A percentile compares a stretch with the other conserved stretches of the same genome.
Conservation (phyloP, 2,797 vertebrate species). For the Xyrichtys novacula region DNA sequence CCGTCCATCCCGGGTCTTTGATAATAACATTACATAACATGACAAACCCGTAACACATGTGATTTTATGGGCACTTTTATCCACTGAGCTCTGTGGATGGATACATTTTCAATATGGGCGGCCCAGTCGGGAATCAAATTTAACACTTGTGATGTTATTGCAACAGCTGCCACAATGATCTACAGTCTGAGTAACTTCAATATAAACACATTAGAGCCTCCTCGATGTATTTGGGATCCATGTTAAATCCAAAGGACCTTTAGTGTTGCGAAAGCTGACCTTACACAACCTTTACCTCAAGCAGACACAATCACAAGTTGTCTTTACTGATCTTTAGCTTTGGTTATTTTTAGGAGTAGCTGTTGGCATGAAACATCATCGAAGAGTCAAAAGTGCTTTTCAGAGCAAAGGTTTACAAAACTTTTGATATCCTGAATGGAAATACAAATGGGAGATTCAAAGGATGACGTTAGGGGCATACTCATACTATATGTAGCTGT, state of each 20-base stretch:
- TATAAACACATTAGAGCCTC: conserved; percentile 28
- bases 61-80: conserved; percentile 7
- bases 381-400: background rate
- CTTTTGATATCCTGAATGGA: no score
- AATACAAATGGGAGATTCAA: no score
- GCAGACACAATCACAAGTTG: conserved; percentile 12
- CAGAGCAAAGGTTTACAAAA: background rate
- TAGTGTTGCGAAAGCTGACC: conserved; percentile 35
- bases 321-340: conserved; percentile 10
- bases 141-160: conserved; percentile 15
- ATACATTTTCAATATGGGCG: conserved; percentile 21
- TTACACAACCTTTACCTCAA: conserved; percentile 1
- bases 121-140: conserved; percentile 22
- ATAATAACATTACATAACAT: conserved; percentile 39
- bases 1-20: conserved; percentile 20
- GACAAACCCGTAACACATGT: conserved; percentile 13
- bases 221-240: conserved; percentile 6
- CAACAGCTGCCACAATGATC: no score
- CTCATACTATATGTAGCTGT: no score
- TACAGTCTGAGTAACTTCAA: background rate
- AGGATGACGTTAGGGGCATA: no score
- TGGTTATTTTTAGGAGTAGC: background rate
- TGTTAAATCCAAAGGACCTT: conserved; percentile 21
- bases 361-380: conserved; percentile 6
- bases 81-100: conserved; percentile 4